These are phyloP conservation scores for Luscinia luscinia DNA, from an alignment of 2,797 vertebrate species.

Conservation along the genomic window DNA sequence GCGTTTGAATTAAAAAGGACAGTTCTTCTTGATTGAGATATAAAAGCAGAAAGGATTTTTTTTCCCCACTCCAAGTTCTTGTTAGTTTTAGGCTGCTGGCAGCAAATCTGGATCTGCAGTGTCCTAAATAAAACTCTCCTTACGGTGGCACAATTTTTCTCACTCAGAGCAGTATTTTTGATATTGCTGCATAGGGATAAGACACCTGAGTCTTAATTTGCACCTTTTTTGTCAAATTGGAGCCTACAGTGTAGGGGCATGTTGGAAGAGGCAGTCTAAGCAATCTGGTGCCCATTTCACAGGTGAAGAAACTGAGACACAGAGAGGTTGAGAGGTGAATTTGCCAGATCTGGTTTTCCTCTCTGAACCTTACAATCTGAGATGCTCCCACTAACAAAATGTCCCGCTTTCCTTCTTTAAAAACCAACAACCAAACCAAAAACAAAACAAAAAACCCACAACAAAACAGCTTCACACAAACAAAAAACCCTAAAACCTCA, in stretches of 20 bases:
- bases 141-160: background rate
- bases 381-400: background rate
- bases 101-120: background rate
- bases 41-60: conserved; percentile 35
- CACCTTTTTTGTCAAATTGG: background rate
- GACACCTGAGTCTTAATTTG: background rate
- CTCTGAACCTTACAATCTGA: background rate
- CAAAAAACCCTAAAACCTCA: background rate
- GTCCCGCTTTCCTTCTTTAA: background rate
- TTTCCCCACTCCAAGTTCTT: background rate
- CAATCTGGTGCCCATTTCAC: background rate
- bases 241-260: background rate
- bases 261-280: background rate
- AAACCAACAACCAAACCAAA: background rate
- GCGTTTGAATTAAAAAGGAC: conserved; percentile 62
- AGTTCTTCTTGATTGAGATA: conserved; percentile 68
- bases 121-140: conserved; percentile 12
- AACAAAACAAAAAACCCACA: background rate
- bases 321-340: background rate
- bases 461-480: background rate
- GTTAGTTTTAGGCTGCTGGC: background rate
- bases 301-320: background rate
- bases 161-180: background rate
- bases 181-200: background rate
- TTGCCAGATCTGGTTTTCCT: background rate